Conservation (phyloP, 2,113 vertebrate species). For the Sebastes fasciatus region DNA sequence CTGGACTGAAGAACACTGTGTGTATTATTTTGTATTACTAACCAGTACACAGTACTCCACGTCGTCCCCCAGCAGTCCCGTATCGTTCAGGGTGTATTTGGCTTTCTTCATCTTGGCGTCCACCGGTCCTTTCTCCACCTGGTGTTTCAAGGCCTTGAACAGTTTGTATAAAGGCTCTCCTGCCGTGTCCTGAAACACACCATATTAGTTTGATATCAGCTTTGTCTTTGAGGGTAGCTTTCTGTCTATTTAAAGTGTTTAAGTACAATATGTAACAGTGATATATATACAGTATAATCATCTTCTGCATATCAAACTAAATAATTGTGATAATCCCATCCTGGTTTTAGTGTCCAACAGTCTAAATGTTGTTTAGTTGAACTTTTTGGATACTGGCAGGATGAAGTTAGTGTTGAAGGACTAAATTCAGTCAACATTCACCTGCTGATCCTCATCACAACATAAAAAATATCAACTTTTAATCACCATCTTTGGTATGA, state of each 20-base stretch:
- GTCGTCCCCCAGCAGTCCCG: conserved; percentile 94
- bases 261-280: no score
- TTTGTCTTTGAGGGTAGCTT: no score
- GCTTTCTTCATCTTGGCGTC: conserved; percentile 95
- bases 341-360: no score
- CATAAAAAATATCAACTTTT: not conserved
- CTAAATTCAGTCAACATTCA: not conserved
- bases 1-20: no score
- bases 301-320: no score
- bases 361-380: no score
- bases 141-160: conserved; percentile 97
- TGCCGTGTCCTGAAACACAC: conserved; percentile 88
- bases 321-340: no score
- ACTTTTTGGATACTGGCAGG: no score
- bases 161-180: conserved; percentile 96
- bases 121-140: conserved; percentile 97
- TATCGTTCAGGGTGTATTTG: conserved; percentile 98
- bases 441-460: not conserved
- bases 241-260: no score
- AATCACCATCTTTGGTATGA: not conserved
- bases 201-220: no score
- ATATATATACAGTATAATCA: no score
- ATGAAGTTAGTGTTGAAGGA: not conserved
- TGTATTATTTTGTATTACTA: conserved; percentile 52
- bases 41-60: conserved; percentile 94